Conservation (phyloP, 2,888 invertebrate species). For the Erynnis tages region DNA sequence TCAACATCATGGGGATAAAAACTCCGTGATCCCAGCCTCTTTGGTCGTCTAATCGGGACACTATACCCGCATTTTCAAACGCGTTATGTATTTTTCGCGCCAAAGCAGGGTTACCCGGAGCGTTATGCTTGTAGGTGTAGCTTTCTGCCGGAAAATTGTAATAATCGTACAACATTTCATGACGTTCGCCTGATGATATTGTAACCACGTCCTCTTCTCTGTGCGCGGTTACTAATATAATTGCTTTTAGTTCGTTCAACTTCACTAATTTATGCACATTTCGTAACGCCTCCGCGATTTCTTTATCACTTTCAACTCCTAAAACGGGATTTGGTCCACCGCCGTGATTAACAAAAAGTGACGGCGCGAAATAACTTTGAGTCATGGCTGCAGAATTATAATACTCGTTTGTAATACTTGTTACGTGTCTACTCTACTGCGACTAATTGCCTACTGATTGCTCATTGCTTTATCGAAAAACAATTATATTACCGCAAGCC, state of each 20-base stretch:
- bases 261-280: conserved; percentile 43
- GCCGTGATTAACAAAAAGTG: conserved; percentile 53
- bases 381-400: neutral
- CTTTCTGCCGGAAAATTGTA: conserved; percentile 48
- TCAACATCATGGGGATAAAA: conserved; percentile 55
- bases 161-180: conserved; percentile 48
- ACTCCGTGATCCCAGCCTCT: conserved; percentile 59
- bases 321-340: conserved; percentile 49
- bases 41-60: conserved; percentile 41
- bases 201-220: conserved; percentile 47
- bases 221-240: conserved; percentile 51
- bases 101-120: conserved; percentile 43
- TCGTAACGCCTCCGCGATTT: conserved; percentile 42
- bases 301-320: conserved; percentile 42
- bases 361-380: conserved; percentile 41
- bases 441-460: too few relatives aligned
- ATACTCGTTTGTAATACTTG: neutral
- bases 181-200: conserved; percentile 44
- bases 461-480: too few relatives aligned
- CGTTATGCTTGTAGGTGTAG: conserved; percentile 48
- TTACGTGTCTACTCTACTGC: too few relatives aligned
- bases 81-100: conserved; percentile 46
- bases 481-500: too few relatives aligned
- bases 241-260: conserved; percentile 41
- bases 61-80: conserved; percentile 41